Percentiles rank a stretch among this genome's conserved stretches.
Evolutionary conservation across 2,888 invertebrate genomes (phyloP).

Genomic region (Caenorhabditis sulstoni): DNA sequence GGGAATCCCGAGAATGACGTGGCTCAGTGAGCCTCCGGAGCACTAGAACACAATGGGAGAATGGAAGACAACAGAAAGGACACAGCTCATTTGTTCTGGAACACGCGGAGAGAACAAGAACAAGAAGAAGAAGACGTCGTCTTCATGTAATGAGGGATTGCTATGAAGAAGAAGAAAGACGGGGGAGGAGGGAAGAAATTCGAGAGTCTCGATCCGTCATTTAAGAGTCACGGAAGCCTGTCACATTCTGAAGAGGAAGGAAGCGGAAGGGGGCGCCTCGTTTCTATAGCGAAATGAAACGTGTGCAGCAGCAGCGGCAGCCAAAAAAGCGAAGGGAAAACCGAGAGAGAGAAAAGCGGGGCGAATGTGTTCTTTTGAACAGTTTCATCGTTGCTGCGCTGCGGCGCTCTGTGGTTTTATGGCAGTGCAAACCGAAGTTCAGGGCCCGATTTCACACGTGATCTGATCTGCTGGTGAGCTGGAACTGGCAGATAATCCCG

Average conservation of each 20-base stretch:
- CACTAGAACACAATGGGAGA: background rate
- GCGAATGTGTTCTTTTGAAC: slow-evolving; percentile 5
- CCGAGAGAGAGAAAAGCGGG: too few relatives aligned
- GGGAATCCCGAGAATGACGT: background rate
- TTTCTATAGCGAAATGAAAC: slow-evolving; percentile 16
- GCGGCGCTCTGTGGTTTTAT: too few relatives aligned
- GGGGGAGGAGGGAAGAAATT: slow-evolving; percentile 8
- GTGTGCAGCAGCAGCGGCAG: background rate
- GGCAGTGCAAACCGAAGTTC: too few relatives aligned
- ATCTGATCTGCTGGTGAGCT: too few relatives aligned
- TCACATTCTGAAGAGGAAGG: slow-evolving; percentile 11
- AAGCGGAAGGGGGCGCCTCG: background rate
- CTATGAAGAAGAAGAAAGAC: background rate
- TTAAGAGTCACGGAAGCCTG: slow-evolving; percentile 25
- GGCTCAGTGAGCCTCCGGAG: too few relatives aligned
- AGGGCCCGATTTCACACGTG: too few relatives aligned
- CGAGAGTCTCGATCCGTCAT: slow-evolving; percentile 18
- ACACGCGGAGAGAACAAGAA: background rate
- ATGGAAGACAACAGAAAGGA: slow-evolving; percentile 12
- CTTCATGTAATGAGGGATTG: slow-evolving; percentile 12
- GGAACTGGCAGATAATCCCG: too few relatives aligned
- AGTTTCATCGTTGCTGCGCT: background rate
- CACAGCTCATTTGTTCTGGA: slow-evolving; percentile 22
- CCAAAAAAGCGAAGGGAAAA: too few relatives aligned
- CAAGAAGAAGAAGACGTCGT: background rate